Conservation (phyloP, 35 echinoderm and acorn worm genomes). For the Eucidaris tribuloides region DNA sequence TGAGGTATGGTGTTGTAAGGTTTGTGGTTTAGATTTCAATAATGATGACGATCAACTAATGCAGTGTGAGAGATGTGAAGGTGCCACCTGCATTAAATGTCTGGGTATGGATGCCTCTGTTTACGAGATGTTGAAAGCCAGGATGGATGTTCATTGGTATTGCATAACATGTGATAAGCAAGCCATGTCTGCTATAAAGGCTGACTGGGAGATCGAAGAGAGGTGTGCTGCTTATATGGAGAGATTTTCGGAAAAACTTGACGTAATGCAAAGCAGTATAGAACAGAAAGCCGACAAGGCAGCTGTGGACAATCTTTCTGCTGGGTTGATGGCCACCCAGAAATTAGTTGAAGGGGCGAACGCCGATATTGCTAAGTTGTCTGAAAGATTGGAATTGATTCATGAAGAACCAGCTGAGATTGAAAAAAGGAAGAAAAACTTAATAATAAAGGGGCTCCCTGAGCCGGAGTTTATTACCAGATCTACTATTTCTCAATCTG, state of each 20-base stretch:
- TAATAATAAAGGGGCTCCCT: neutral
- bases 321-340: neutral
- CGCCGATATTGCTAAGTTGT: neutral
- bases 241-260: neutral
- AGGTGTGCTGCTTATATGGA: conserved; percentile 7
- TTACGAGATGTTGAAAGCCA: neutral
- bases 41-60: neutral
- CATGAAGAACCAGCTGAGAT: conserved; percentile 8
- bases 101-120: neutral
- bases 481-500: neutral
- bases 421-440: conserved; percentile 23
- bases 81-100: neutral
- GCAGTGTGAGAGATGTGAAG: conserved; percentile 15
- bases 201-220: conserved; percentile 28
- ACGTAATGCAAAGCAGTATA: neutral
- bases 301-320: neutral
- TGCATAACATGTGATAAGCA: neutral
- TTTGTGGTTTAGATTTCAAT: neutral
- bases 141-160: neutral
- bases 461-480: too few species aligned
- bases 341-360: neutral
- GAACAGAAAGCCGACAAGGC: conserved; percentile 12
- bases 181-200: conserved; percentile 15
- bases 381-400: neutral
- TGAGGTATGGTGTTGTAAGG: too few species aligned